phyloP scores from a whole-genome alignment of 2,888 invertebrate species.

The Agriopis marginaria region DNA sequence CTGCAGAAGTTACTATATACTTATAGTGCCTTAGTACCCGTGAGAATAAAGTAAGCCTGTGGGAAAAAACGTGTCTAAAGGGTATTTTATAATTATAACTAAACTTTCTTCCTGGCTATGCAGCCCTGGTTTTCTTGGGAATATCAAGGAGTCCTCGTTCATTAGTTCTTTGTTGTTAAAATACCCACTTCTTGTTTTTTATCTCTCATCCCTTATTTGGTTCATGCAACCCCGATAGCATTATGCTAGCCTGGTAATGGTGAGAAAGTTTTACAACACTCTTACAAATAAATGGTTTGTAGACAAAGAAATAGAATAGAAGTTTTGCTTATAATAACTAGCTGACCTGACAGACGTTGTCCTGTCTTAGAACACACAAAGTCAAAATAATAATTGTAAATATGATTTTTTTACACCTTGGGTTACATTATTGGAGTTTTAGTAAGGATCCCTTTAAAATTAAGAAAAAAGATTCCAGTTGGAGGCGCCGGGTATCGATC shows the following conservation, averaged over 20 bases:
- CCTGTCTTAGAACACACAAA: too few relatives aligned
- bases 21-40: neutral
- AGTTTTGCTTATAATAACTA: too few relatives aligned
- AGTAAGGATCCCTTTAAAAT: too few relatives aligned
- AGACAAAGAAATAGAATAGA: too few relatives aligned
- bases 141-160: neutral
- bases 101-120: conserved; percentile 4
- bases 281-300: too few relatives aligned
- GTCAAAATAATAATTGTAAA: too few relatives aligned
- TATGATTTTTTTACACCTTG: too few relatives aligned
- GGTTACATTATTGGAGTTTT: too few relatives aligned
- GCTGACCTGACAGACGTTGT: too few relatives aligned
- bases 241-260: conserved; percentile 7
- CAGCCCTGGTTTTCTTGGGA: conserved; percentile 9
- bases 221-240: neutral
- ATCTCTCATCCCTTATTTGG: neutral
- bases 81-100: neutral
- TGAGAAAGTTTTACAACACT: neutral
- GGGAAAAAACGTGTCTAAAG: neutral
- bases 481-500: conserved; percentile 79
- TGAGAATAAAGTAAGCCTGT: neutral
- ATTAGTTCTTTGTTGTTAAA: neutral
- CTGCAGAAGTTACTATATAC: too few relatives aligned
- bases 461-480: neutral
- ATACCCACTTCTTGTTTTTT: neutral